A percentile compares a stretch with the other conserved stretches of the same genome.
These are phyloP conservation scores for Coreius guichenoti DNA, from an alignment of 2,797 vertebrate genomes.

Conservation along the genomic window DNA sequence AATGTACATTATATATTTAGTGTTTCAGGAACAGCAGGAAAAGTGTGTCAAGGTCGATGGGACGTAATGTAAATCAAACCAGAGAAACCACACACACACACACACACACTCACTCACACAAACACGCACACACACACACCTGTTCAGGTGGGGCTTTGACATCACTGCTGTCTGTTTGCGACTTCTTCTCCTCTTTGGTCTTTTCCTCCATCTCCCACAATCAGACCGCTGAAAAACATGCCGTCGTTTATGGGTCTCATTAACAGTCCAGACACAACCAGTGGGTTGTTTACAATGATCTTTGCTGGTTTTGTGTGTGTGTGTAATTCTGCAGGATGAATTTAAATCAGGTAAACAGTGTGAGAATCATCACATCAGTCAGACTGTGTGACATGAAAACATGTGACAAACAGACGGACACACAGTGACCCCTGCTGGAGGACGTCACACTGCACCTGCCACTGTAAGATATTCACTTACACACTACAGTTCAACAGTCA, in stretches of 20 bases:
- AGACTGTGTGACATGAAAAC: no score
- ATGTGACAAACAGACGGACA: neutral
- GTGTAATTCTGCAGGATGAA: neutral
- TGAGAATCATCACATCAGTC: neutral
- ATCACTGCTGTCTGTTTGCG: neutral
- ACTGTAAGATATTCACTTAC: neutral
- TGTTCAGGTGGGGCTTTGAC: slow-evolving; percentile 31
- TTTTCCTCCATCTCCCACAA: slow-evolving; percentile 46
- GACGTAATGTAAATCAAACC: neutral
- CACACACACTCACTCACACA: no score
- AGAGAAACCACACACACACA: neutral
- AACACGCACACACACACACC: slow-evolving; percentile 38
- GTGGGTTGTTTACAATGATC: neutral
- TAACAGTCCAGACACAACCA: neutral
- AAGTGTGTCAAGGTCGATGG: neutral
- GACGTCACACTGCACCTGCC: neutral
- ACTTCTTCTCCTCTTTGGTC: neutral
- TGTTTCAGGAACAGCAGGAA: neutral
- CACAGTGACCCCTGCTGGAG: neutral
- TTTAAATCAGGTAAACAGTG: neutral
- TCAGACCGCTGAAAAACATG: slow-evolving; percentile 48
- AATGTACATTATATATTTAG: slow-evolving; percentile 5
- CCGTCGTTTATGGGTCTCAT: neutral
- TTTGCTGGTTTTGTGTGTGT: neutral
- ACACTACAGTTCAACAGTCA: neutral